Base-by-base conservation (phyloP, 2,888 invertebrate genomes). In the Drosophila lutescens region DNA sequence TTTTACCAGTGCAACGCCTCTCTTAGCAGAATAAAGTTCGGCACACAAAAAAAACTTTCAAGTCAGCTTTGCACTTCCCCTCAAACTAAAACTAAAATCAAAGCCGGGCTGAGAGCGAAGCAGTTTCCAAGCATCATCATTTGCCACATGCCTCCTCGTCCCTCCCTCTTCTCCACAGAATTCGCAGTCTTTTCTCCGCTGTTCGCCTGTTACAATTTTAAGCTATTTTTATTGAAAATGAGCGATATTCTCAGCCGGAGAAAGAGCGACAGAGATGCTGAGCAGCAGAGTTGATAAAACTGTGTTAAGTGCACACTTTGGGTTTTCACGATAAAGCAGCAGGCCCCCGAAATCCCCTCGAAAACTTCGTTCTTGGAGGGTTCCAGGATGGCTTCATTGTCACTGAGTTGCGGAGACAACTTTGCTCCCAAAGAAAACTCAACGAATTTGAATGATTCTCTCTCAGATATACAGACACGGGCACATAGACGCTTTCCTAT, bases 221-320 rank as follows among this genome's bases (percentile, higher is more conserved):
- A 89, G 87, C 87, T 88, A 88, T 88, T 88, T 88, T 86, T 88
- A 89, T 86, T 86, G 86, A 89, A 89, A 89, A 73, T 78, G 85
- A 89, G 85, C 88, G 88, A 82, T 79, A 74, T 84, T 77, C 77
- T 80, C 75, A 73, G 32, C 57, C 50, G 53, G 49, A 44, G 74
- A 65, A 61, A 51, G 50, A 46, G 47, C 46, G 40, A 44, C 54
- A 51, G 53, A 49, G n/a, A 41, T n/a, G 12, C 23, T 32, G 65
- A 15, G 40, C 7, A 23, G 41, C 17, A 34, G 65, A 63, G 53
- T 54, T 43, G 57, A 38, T 74, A 76, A 78, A 82, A 82, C 66
- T 86, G 86, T 82, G 82, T 83, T 83, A 82, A 82, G 82, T 86
- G 86, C 77, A 78, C 70, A 61, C 72, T 54, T 50, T 53, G 71